Conservation (phyloP, 2,888 invertebrate genomes). For the Troides aeacus region DNA sequence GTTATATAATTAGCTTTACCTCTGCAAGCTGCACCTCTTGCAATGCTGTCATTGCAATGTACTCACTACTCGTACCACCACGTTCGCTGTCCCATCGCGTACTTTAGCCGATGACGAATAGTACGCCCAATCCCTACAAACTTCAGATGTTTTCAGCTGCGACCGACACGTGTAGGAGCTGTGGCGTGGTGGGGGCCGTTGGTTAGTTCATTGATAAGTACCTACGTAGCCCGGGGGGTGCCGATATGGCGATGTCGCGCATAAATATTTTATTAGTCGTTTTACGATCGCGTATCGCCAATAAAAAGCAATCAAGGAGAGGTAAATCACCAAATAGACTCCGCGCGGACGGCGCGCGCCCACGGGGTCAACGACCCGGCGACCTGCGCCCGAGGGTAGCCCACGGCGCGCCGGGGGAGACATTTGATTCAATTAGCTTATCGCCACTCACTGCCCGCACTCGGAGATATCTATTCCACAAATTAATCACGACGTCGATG, state of each 20-base stretch:
- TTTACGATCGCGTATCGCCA: slow-evolving; percentile 25
- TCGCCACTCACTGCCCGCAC: too few species aligned
- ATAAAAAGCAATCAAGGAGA: slow-evolving; percentile 27
- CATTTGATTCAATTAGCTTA: too few species aligned
- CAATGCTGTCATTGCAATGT: too few species aligned
- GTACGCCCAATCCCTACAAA: too few species aligned
- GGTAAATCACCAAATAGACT: slow-evolving; percentile 23
- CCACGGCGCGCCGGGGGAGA: not conserved
- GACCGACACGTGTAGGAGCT: not conserved
- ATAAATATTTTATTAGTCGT: slow-evolving; percentile 22
- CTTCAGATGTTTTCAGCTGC: too few species aligned
- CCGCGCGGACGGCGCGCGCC: slow-evolving; percentile 1
- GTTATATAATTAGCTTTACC: too few species aligned
- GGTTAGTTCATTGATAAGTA: not conserved
- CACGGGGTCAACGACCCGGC: slow-evolving; percentile 15
- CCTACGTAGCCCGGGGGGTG: too few species aligned
- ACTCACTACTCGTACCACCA: too few species aligned
- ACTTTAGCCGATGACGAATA: too few species aligned
- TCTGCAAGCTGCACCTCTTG: too few species aligned
- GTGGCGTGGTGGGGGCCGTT: not conserved
- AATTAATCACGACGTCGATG: not conserved
- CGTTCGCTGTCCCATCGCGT: too few species aligned
- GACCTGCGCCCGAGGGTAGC: not conserved
- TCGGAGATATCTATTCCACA: too few species aligned
- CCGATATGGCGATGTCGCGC: slow-evolving; percentile 13